Evolutionary conservation across 1,140 invertebrate genomes (phyloP).

Genomic region (Semibalanus balanoides): DNA sequence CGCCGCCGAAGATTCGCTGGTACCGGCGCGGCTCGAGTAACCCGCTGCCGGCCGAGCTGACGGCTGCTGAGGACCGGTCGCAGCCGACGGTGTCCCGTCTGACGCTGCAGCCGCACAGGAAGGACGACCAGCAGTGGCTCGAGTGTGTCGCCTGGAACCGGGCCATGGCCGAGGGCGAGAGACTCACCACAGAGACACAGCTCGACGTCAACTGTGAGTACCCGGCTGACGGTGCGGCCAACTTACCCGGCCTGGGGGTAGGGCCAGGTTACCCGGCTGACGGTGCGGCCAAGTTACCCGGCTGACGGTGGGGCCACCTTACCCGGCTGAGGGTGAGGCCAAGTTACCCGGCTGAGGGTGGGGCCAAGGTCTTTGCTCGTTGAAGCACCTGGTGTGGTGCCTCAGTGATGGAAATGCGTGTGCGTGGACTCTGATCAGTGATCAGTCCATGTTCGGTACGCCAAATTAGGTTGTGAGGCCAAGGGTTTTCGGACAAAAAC

Average conservation of each 20-base stretch:
- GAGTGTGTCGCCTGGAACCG: constrained; percentile 74
- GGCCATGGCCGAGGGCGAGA: constrained; percentile 60
- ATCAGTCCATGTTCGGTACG: too few relatives aligned
- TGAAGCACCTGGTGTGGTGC: too few relatives aligned
- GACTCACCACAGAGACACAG: constrained; percentile 56
- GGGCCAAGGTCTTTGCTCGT: too few relatives aligned
- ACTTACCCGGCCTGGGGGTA: too few relatives aligned
- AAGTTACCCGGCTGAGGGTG: too few relatives aligned
- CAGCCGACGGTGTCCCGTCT: constrained; percentile 57
- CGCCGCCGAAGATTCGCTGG: constrained; percentile 58
- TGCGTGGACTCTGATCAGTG: too few relatives aligned
- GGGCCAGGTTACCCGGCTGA: constrained; percentile 26
- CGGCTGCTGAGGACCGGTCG: constrained; percentile 47
- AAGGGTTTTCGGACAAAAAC: too few relatives aligned
- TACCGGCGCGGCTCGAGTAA: constrained; percentile 31
- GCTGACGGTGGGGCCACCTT: too few relatives aligned
- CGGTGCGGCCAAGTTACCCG: too few relatives aligned
- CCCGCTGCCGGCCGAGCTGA: constrained; percentile 48
- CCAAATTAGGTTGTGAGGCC: too few relatives aligned
- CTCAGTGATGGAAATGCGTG: too few relatives aligned
- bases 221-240: not conserved
- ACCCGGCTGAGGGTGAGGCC: not conserved
- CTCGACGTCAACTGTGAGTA: constrained; percentile 80
- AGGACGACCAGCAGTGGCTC: constrained; percentile 66
- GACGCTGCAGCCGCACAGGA: constrained; percentile 52